Percentiles rank a stretch among this genome's conserved stretches.
phyloP scores from a whole-genome alignment of 2,888 invertebrate species.

The Harpalus rufipes region DNA sequence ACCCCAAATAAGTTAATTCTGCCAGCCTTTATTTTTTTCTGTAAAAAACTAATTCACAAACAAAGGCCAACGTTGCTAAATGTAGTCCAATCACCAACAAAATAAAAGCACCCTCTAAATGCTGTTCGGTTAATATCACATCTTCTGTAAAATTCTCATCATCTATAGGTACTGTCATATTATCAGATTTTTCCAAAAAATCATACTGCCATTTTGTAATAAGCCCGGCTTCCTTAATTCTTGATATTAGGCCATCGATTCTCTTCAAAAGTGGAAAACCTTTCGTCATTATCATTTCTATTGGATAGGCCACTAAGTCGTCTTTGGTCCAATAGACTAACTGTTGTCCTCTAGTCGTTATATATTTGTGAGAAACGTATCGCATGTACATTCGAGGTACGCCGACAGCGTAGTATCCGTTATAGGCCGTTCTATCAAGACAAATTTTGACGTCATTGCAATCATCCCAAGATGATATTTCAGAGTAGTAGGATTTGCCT shows the following conservation, averaged over 20 bases:
- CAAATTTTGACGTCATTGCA: conserved; percentile 71
- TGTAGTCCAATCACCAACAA: background rate
- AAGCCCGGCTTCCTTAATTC: conserved; percentile 73
- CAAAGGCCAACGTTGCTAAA: conserved; percentile 12
- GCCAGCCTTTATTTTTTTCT: background rate
- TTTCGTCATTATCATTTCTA: conserved; percentile 74
- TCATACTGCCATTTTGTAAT: conserved; percentile 70
- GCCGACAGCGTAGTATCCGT: conserved; percentile 70
- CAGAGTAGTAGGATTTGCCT: conserved; percentile 22
- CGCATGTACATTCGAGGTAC: conserved; percentile 72
- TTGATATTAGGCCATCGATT: conserved; percentile 71
- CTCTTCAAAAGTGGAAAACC: conserved; percentile 73
- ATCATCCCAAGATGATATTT: conserved; percentile 50
- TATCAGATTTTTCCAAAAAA: conserved; percentile 68
- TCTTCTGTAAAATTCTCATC: background rate
- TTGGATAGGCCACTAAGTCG: conserved; percentile 72
- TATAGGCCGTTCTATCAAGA: conserved; percentile 70
- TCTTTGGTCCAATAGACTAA: conserved; percentile 71
- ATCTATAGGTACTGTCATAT: conserved; percentile 10
- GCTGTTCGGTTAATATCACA: conserved; percentile 11
- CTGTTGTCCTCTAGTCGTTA: conserved; percentile 70
- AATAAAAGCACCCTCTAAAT: conserved; percentile 51
- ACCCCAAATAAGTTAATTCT: too few species aligned
- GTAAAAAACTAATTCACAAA: conserved; percentile 9
- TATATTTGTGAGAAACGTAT: conserved; percentile 71